Percentiles rank a stretch among this genome's conserved stretches.
Evolutionary conservation across 2,888 invertebrate species (phyloP).

Genomic region (Sinopyrophorus schimmeli): DNA sequence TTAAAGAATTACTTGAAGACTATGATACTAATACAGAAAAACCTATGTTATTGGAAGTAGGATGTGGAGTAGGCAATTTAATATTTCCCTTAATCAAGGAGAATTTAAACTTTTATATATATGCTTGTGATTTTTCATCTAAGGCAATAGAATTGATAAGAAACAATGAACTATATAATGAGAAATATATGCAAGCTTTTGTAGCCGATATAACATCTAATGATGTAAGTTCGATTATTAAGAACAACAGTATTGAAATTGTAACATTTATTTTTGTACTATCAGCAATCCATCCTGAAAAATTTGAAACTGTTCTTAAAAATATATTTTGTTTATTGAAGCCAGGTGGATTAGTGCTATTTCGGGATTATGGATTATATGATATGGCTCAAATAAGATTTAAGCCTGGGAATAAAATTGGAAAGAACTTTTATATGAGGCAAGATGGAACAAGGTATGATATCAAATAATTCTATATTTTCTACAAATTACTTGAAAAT

Average conservation of each 20-base stretch:
- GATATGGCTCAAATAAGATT: slow-evolving; percentile 97
- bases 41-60: slow-evolving; percentile 73
- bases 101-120: slow-evolving; percentile 70
- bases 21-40: slow-evolving; percentile 52
- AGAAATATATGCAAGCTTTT: slow-evolving; percentile 72
- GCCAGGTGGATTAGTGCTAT: slow-evolving; percentile 79
- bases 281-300: slow-evolving; percentile 89
- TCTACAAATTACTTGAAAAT: no score
- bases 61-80: slow-evolving; percentile 97
- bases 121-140: slow-evolving; percentile 92
- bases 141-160: slow-evolving; percentile 87
- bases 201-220: slow-evolving; percentile 81
- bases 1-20: slow-evolving; percentile 73
- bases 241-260: slow-evolving; percentile 67
- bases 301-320: slow-evolving; percentile 66
- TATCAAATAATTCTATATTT: slow-evolving; percentile 2
- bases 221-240: slow-evolving; percentile 63
- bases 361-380: slow-evolving; percentile 92
- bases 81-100: slow-evolving; percentile 88
- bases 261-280: slow-evolving; percentile 92
- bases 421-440: slow-evolving; percentile 91
- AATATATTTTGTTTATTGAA: slow-evolving; percentile 69
- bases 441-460: slow-evolving; percentile 91
- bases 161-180: slow-evolving; percentile 67
- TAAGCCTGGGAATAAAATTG: slow-evolving; percentile 87